phyloP scores from a whole-genome alignment of 2,888 invertebrate genomes.

The Mesochorus sp. region DNA sequence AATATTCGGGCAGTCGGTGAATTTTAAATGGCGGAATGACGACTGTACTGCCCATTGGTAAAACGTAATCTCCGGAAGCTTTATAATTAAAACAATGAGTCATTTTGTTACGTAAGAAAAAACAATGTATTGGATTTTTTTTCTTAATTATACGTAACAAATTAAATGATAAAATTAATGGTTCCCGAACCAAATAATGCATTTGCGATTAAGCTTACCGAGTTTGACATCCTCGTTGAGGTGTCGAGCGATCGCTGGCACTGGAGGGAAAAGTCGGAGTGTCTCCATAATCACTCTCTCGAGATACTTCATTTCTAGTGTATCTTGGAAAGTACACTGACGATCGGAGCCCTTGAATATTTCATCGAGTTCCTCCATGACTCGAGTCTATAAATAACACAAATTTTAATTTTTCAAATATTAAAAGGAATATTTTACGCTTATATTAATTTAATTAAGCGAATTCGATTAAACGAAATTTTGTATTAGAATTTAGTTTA shows the following conservation, averaged over 20 bases:
- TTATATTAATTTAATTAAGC: too few relatives aligned
- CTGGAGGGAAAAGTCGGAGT: slow-evolving; percentile 90
- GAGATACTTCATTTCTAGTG: slow-evolving; percentile 92
- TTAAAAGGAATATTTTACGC: too few relatives aligned
- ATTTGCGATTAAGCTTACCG: slow-evolving; percentile 82
- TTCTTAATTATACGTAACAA: too few relatives aligned
- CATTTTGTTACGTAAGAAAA: too few relatives aligned
- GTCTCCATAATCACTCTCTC: slow-evolving; percentile 92
- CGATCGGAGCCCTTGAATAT: slow-evolving; percentile 91
- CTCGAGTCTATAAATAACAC: slow-evolving; percentile 83
- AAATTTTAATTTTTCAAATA: too few relatives aligned
- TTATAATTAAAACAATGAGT: too few relatives aligned
- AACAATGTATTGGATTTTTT: slow-evolving; percentile 6
- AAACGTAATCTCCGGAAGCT: slow-evolving; percentile 86
- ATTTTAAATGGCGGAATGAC: slow-evolving; percentile 87
- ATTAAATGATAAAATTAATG: too few relatives aligned
- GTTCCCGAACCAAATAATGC: too few relatives aligned
- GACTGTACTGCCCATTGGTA: slow-evolving; percentile 89
- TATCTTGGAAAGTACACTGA: slow-evolving; percentile 90
- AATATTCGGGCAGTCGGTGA: slow-evolving; percentile 88
- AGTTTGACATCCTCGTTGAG: slow-evolving; percentile 88
- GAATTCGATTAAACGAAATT: too few relatives aligned
- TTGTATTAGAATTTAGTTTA: too few relatives aligned
- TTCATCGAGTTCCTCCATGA: slow-evolving; percentile 88
- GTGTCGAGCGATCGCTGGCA: slow-evolving; percentile 90